Evolutionary conservation across 1,140 invertebrate species (phyloP), one percentile per base, ranked within the genome.

Genomic region (Venustaconcha ellipsiformis): DNA sequence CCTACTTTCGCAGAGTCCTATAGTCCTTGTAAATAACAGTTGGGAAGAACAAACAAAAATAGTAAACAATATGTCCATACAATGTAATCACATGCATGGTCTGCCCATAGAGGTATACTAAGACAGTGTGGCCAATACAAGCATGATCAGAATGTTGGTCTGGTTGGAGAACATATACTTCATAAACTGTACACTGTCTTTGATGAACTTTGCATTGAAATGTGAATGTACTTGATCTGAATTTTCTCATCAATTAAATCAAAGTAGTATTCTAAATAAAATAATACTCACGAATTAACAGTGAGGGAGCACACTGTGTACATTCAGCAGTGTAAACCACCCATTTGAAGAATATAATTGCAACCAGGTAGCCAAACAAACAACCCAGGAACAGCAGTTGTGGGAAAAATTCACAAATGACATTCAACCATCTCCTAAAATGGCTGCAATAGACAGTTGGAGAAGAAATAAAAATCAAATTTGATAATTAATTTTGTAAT

Each of bases 281-380:
- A 18, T 48, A 56, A n/a, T 18, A 85, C 86, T 86, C 82, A 90
- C 92, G 91, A 67, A 94, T 92, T 3, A 94, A 89, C 62, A 94
- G 88, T 74, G 91, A 91, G 15, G 93, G 93, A 56, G 93, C 92
- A 88, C 92, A 93, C 37, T 82, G 71, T 20, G 86, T 80, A 72
- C 72, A 79, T 5, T 74, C n/a, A 11, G 82, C 80, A 67, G 83
- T 80, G 72, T 90, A 91, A 73, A 90, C 88, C 63, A 96, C 79
- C 96, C 97, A 99, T 89, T 99, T 99, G 82, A 93, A 93, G 89
- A 98, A 94, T 59, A 94, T 92, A 91, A 99, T 92, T 78, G 95
- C 92, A 56, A 96, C 95, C 92, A 99, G 93, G 92, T 98, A 99
- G 67, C 95, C 94, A 92, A 99, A 99, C 26, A 99, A 92, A 62